A percentile compares a stretch with the other conserved stretches of the same genome.
Conservation (phyloP, 37 sponge, comb jelly and placozoan genomes). For the Crambe crambe region DNA sequence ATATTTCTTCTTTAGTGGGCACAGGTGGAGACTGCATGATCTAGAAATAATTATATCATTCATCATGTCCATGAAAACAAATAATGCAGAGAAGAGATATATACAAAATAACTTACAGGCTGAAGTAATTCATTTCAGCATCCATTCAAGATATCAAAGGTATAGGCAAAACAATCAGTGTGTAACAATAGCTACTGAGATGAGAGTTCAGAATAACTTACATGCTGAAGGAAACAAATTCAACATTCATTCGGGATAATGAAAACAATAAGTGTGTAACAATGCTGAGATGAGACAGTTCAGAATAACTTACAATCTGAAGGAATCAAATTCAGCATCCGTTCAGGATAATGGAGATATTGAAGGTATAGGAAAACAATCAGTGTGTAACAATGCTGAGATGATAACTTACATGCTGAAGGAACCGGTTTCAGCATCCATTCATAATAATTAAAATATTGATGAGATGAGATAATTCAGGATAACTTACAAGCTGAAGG, state of each 20-base stretch:
- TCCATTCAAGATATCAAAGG: not conserved
- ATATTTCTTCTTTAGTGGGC: too few relatives aligned
- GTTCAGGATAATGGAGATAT: not conserved
- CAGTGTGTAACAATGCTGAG: not conserved
- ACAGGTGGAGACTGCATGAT: too few relatives aligned
- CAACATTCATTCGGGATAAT: not conserved
- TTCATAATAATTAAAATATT: too few relatives aligned
- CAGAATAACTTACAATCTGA: not conserved
- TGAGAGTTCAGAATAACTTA: not conserved
- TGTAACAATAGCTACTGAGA: not conserved
- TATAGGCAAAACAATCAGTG: not conserved
- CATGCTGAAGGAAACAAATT: not conserved
- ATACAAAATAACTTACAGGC: not conserved
- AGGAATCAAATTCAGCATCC: not conserved
- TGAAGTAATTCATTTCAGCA: not conserved
- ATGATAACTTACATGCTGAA: not conserved
- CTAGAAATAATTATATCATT: too few relatives aligned
- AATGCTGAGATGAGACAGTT: not conserved
- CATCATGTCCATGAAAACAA: not conserved
- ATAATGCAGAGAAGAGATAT: not conserved
- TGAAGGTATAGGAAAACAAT: not conserved
- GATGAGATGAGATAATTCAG: not conserved
- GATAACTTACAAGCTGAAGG: not conserved
- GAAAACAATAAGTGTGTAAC: not conserved
- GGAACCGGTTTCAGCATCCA: not conserved